These are phyloP conservation scores for Myiopsitta monachus DNA, from an alignment of 2,113 vertebrate species.

Conservation along the genomic window DNA sequence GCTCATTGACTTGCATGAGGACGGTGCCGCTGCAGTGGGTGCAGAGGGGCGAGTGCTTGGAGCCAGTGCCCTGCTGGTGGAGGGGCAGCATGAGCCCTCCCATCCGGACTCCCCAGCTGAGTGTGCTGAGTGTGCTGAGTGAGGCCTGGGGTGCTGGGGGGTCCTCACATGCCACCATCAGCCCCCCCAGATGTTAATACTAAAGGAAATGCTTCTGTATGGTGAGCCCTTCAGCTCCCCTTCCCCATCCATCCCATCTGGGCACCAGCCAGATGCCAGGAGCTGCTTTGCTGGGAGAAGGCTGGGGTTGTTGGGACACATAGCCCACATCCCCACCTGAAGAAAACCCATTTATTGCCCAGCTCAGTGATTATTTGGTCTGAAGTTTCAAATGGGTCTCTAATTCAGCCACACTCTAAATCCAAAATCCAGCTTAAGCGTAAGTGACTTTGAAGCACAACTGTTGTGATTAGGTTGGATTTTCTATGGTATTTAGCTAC, in stretches of 20 bases:
- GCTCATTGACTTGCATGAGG: not conserved
- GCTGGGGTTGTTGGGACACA: not conserved
- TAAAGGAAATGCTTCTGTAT: not conserved
- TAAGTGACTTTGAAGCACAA: slow-evolving; percentile 33
- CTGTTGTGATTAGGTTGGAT: not conserved
- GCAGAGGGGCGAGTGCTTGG: not conserved
- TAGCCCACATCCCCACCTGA: not conserved
- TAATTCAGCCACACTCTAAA: not conserved
- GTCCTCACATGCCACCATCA: accelerated
- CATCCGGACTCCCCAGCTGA: not conserved
- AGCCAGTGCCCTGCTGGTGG: accelerated
- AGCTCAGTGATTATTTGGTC: not conserved
- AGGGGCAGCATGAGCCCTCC: not conserved
- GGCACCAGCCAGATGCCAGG: not conserved
- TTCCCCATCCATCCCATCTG: not conserved
- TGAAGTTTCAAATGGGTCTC: not conserved
- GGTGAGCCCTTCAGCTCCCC: not conserved
- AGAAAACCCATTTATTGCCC: not conserved
- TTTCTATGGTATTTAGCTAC: slow-evolving; percentile 19
- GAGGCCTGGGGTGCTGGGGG: accelerated
- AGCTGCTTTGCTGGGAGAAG: not conserved
- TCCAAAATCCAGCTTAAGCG: not conserved
- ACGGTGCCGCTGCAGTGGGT: accelerated
- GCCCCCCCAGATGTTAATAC: not conserved
- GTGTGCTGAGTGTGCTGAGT: not conserved